Percentiles rank a stretch among this genome's conserved stretches.
phyloP scores from a whole-genome alignment of 2,113 vertebrate genomes.

The Bujurquina vittata region DNA sequence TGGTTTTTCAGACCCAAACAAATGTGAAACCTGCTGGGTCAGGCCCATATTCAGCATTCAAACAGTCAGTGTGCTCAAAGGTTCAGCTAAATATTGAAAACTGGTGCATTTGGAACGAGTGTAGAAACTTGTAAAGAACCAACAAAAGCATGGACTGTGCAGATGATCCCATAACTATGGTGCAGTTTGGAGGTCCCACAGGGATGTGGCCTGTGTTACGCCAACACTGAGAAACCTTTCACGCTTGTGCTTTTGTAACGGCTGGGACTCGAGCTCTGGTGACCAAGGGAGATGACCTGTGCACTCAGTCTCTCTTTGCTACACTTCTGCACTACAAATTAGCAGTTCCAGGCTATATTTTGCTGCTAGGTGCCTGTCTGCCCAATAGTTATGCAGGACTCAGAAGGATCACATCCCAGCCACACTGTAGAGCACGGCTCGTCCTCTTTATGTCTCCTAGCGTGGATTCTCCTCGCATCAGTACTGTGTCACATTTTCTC shows the following conservation, averaged over 20 bases:
- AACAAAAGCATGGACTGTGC: neutral
- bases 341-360: conserved; percentile 5
- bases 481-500: conserved; percentile 13
- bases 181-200: neutral
- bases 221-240: conserved; percentile 17
- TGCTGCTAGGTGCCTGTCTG: neutral
- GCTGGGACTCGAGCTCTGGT: conserved; percentile 22
- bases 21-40: neutral
- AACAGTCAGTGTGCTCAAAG: neutral
- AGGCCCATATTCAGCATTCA: neutral
- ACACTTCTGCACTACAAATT: conserved; percentile 48
- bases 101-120: neutral
- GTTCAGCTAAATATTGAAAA: neutral
- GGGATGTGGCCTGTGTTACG: conserved; percentile 2
- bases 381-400: neutral
- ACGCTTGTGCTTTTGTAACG: conserved; percentile 1
- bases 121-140: neutral
- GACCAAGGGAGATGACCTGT: conserved; percentile 56
- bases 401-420: conserved; percentile 4
- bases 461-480: neutral
- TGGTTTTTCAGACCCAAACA: neutral
- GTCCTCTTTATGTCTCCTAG: neutral
- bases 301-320: conserved; percentile 21
- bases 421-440: neutral
- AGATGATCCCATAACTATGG: neutral